Conservation (phyloP, 2,888 invertebrate species). For the Cistogaster globosa region DNA sequence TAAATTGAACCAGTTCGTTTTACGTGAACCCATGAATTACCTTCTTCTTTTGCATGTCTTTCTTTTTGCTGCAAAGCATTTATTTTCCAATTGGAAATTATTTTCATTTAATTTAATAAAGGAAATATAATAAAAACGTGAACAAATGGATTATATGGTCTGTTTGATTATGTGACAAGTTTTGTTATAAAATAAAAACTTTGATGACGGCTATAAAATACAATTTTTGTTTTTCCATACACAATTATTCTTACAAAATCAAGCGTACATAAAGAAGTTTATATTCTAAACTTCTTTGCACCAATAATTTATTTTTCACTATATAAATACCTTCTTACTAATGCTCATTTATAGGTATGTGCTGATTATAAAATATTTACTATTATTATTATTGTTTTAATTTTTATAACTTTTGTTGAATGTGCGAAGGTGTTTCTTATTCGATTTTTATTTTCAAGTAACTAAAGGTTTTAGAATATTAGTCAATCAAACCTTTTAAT, state of each 20-base stretch:
- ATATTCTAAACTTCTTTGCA: not conserved
- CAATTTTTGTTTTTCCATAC: too few relatives aligned
- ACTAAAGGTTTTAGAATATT: slow-evolving; percentile 15
- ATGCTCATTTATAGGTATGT: not conserved
- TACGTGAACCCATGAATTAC: too few relatives aligned
- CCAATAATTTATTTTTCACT: slow-evolving; percentile 1
- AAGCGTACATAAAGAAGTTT: too few relatives aligned
- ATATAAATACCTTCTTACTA: not conserved
- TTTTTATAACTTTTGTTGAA: slow-evolving; percentile 1
- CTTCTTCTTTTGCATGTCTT: too few relatives aligned
- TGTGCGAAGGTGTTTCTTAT: not conserved
- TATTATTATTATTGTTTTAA: slow-evolving; percentile 17
- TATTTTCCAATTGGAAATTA: not conserved
- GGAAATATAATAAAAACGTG: not conserved
- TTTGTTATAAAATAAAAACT: slow-evolving; percentile 50
- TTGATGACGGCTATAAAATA: not conserved
- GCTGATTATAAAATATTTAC: not conserved
- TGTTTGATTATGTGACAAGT: slow-evolving; percentile 51
- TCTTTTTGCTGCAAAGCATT: too few relatives aligned
- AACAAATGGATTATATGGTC: too few relatives aligned
- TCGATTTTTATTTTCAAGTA: not conserved
- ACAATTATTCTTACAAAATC: too few relatives aligned
- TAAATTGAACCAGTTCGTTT: too few relatives aligned
- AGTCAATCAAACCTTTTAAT: slow-evolving; percentile 46
- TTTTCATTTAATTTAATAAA: not conserved